Evolutionary conservation across 2,113 vertebrate genomes (phyloP), one percentile per base, ranked within the genome.

Genomic region (Erythrocercus mccallii): DNA sequence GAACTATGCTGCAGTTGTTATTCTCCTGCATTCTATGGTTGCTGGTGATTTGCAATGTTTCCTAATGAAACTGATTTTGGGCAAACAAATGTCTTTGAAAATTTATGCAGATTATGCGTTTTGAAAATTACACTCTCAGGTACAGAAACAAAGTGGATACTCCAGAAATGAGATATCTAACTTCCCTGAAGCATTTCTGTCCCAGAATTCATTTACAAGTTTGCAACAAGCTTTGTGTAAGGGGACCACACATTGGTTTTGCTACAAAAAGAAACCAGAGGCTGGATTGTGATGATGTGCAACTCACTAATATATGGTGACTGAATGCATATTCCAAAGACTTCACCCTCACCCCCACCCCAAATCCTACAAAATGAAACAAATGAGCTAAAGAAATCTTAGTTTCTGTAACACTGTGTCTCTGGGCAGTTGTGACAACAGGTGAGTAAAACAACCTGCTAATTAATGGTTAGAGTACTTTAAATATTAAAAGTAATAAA

Each of bases 281-380:
- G n/a, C 33, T 21, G 9, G 15, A 28, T 17, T 57, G 18, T 58
- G 33, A 60, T 13, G 33, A 37, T 45, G 24, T 69, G 31, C 5
- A 11, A 7, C 25, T 61, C 58, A 70, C 31, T 31, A 35, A 76
- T 13, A 28, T 40, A 14, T 42, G 50, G 60, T 38, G 33, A 22
- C 21, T 45, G 31, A 79, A 48, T 47, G 6, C 2, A 44, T 44
- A 20, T 57, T 68, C 10, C 23, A 81, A 77, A 25, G 8, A 2
- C 4, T 77, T 15, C 7, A 6, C 2, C 5, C 4, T 4, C 4
- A 6, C 1, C 0, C 5, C 1, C 7, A 0, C 4, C 6, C 13
- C 31, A 69, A 66, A 18, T 12, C 7, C 8, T 5, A 25, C 11
- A 51, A 61, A 61, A 45, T 6, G 22, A 70, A 81, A 56, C 11